Conservation (phyloP, 1,140 invertebrate species). For the Drosophila nannoptera region DNA sequence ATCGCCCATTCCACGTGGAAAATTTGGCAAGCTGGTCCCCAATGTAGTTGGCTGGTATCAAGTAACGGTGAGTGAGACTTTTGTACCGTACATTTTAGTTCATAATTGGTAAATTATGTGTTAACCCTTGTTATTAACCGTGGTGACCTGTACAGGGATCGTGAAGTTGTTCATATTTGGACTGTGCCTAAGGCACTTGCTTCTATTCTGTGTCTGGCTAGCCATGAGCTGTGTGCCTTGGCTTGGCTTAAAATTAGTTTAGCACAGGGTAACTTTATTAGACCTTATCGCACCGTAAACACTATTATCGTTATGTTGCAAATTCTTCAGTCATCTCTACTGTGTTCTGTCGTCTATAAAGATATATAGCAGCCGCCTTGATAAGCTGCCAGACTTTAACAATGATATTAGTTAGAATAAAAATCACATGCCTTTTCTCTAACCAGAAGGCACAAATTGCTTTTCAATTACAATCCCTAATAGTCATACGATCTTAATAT, state of each 20-base stretch:
- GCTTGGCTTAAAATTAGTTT: neutral
- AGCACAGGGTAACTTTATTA: neutral
- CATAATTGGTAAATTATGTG: too few relatives aligned
- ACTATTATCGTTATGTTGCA: neutral
- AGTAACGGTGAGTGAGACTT: slow-evolving; percentile 64
- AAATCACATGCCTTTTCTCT: neutral
- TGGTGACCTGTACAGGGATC: too few relatives aligned
- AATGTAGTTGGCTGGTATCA: slow-evolving; percentile 75
- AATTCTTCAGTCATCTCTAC: slow-evolving; percentile 4
- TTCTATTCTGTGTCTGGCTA: too few relatives aligned
- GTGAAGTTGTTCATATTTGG: too few relatives aligned
- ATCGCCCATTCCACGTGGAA: slow-evolving; percentile 59
- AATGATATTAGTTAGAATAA: neutral
- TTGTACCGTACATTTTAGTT: too few relatives aligned
- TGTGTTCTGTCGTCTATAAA: slow-evolving; percentile 14
- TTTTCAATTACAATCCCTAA: neutral
- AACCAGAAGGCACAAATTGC: neutral
- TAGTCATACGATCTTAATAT: neutral
- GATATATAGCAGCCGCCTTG: slow-evolving; percentile 8
- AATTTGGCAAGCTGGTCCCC: slow-evolving; percentile 65
- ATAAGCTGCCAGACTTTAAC: slow-evolving; percentile 4
- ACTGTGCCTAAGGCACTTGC: neutral
- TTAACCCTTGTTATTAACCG: too few relatives aligned
- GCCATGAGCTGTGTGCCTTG: too few relatives aligned
- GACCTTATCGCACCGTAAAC: slow-evolving; percentile 7